These are phyloP conservation scores for Homarus americanus DNA, from an alignment of 1,140 invertebrate species.

Conservation along the genomic window DNA sequence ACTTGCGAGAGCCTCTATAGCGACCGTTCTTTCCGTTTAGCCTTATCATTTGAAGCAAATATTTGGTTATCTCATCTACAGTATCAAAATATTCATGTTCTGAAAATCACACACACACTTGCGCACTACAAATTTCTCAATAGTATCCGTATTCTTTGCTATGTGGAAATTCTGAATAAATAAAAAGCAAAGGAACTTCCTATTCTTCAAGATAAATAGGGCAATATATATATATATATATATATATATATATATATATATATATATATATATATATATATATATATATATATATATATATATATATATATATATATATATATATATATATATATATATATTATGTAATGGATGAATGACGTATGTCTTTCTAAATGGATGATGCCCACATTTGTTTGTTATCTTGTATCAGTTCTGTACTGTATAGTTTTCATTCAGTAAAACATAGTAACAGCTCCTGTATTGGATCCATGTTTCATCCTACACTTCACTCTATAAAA, in stretches of 20 bases:
- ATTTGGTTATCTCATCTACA: slow-evolving; percentile 50
- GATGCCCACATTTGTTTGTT: background rate
- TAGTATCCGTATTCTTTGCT: slow-evolving; percentile 8
- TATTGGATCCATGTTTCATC: slow-evolving; percentile 11
- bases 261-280: slow-evolving; percentile 45
- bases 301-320: slow-evolving; percentile 46
- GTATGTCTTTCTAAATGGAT: background rate
- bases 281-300: slow-evolving; percentile 35
- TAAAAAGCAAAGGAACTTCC: background rate
- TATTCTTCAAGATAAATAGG: background rate
- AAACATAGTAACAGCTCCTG: background rate
- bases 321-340: slow-evolving; percentile 50
- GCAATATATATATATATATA: slow-evolving; percentile 25
- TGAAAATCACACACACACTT: slow-evolving; percentile 52
- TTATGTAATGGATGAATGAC: background rate
- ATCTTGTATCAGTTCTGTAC: background rate
- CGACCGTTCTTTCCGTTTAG: background rate
- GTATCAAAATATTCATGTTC: slow-evolving; percentile 66
- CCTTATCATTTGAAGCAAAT: slow-evolving; percentile 14
- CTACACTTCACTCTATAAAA: slow-evolving; percentile 27
- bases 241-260: slow-evolving; percentile 52
- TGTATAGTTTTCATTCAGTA: background rate
- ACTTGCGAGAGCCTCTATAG: background rate
- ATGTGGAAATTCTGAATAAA: slow-evolving; percentile 9
- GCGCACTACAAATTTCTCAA: slow-evolving; percentile 26